Evolutionary conservation across 2,797 vertebrate genomes (phyloP), one percentile per base, ranked within the genome.

Genomic region (Naso thynnoides): DNA sequence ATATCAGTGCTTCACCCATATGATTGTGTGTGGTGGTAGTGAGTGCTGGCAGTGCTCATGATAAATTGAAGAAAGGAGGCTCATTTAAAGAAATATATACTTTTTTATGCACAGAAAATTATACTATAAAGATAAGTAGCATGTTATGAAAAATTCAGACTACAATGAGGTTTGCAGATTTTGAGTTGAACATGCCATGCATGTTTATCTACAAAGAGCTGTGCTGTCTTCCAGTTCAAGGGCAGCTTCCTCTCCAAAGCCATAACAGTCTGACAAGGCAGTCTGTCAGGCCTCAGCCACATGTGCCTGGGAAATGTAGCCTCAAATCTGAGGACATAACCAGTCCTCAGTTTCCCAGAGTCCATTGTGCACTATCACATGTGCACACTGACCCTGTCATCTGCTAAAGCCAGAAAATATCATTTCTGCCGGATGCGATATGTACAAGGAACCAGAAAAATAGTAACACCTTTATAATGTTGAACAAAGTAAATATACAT

Each of bases 201-300:
- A n/a, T 11, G 5, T 21, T 4, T 61, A 47, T 50, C 62, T 21
- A 4, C 31, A 48, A 49, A 76, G 19, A 63, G 48, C 56, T 50
- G 42, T 76, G 52, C 39, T 15, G 39, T 73, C 65, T 53, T 52
- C 72, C 38, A 66, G 58, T 76, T 82, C 71, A 76, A 80, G 60
- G 52, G 49, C 73, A 39, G 39, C 16, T 27, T 42, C 57, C 53
- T 75, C 11, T 63, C 18, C 67, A 64, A 80, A 82, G 53, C 53
- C 68, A 70, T 61, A 79, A 54, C 64, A 67, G 33, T 78, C 48
- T 81, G 58, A 50, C 59, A 63, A 47, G 64, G 41, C 64, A 57
- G 18, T n/a, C 41, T 19, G 23, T 31, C 8, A 19, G 24, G 54
- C 56, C 70, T 62, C 21, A 18, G 53, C 21, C 23, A 29, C 66